Evolutionary conservation across 1,140 invertebrate species (phyloP).

Genomic region (Radopholus similis): DNA sequence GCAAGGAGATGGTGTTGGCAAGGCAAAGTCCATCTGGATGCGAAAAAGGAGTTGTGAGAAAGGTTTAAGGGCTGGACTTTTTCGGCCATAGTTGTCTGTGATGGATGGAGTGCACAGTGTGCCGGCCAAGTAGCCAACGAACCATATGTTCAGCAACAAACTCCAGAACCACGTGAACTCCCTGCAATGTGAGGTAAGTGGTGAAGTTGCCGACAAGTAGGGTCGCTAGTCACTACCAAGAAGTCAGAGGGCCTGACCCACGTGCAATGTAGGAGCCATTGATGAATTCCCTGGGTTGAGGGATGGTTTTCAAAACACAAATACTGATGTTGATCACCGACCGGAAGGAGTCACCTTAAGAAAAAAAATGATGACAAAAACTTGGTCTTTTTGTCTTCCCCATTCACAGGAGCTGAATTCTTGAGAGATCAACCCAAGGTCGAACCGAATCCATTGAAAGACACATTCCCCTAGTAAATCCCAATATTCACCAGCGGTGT

Average conservation of each 20-base stretch:
- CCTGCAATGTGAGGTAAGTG: constrained; percentile 27
- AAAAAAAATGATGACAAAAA: neutral
- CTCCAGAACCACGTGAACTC: constrained; percentile 49
- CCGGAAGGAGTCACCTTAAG: constrained; percentile 6
- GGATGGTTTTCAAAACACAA: neutral
- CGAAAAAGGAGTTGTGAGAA: neutral
- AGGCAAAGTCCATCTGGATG: constrained; percentile 27
- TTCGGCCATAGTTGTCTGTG: constrained; percentile 38
- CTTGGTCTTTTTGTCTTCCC: neutral
- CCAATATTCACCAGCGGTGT: constrained; percentile 35
- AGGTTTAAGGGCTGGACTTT: neutral
- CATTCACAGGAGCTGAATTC: no score
- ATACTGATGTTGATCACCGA: neutral
- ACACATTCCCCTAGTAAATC: no score
- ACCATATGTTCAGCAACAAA: constrained; percentile 50
- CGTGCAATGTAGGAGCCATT: constrained; percentile 45
- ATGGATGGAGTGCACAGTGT: constrained; percentile 35
- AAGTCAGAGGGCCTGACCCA: constrained; percentile 3
- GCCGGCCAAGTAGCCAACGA: constrained; percentile 46
- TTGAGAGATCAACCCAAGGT: no score
- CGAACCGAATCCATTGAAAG: no score
- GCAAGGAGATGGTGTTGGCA: constrained; percentile 32
- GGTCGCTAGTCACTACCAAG: neutral
- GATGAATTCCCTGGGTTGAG: constrained; percentile 38
- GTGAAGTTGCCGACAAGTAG: no score